Evolutionary conservation across 1,140 invertebrate genomes (phyloP), one percentile per base, ranked within the genome.

Genomic region (Ylistrum balloti): DNA sequence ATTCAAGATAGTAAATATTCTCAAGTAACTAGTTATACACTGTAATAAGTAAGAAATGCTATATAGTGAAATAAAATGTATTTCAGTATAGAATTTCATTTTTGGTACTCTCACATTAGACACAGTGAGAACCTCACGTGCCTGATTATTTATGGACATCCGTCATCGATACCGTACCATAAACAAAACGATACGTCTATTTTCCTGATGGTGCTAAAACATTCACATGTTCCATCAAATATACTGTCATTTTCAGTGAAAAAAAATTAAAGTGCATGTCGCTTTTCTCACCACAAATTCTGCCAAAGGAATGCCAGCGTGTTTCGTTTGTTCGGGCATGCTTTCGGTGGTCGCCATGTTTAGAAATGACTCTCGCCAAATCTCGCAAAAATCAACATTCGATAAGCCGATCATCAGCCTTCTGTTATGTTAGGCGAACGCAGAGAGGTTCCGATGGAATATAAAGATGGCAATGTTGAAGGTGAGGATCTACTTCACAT

Each of bases 381-480:
- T 88, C 74, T 38, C 33, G 48, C 33, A 20, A 85, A n/a, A 33
- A 85, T 85, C 32, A 22, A 33, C 38, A 32, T 74, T 85, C 32
- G 20, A 33, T n/a, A 41, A 15, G 20, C 45, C 33, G 0, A 13
- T 87, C 86, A 35, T 35, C 33, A 34, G 86, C 11, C 22, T 17
- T 35, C 32, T 0, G 32, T 35, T 28, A 28, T 20, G 86, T 17
- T 33, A 9, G 0, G 38, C n/a, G 35, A 15, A 35, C 22, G 0
- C 20, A 87, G 87, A 90, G 34, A 34, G n/a, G 48, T 48, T 74
- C 22, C 85, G 89, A 89, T 35, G 48, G 86, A 56, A 89, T 85
- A 91, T 91, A 89, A 90, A 94, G 88, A 93, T 94, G 93, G 93
- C 93, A 91, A 95, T 94, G 94, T 91, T 95, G 85, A 93, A 92